Evolutionary conservation across 1,140 invertebrate species (phyloP), one percentile per base, ranked within the genome.

Genomic region (Drepana arcuata): DNA sequence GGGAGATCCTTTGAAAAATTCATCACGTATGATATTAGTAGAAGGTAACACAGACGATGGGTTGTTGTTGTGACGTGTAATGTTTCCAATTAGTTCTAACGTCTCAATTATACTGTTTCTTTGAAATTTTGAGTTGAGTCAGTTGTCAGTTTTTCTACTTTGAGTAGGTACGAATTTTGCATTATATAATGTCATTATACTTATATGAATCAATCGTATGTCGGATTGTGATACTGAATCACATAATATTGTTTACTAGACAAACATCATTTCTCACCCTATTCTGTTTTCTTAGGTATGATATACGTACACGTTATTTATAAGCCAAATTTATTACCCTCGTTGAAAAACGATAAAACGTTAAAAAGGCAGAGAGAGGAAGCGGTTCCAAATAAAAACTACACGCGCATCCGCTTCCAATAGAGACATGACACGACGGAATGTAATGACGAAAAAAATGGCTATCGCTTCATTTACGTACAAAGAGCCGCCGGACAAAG

Each of bases 281-380:
- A n/a, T n/a, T n/a, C n/a, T n/a, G n/a, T n/a, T n/a, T n/a, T n/a
- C n/a, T n/a, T n/a, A n/a, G n/a, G n/a, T n/a, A n/a, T n/a, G n/a
- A n/a, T n/a, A n/a, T n/a, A n/a, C n/a, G n/a, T n/a, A n/a, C n/a
- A n/a, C n/a, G n/a, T 56, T 39, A 48, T 57, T 48, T 54, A 57
- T 60, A 56, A 57, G 37, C 37, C 40, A 51, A 65, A 75, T 75
- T 75, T 71, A 68, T 63, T 38, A 53, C 59, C 33, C 14, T 14
- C 16, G 16, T 53, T 57, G 34, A 42, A 59, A 53, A 58, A 51
- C 34, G 52, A 62, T 59, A 62, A 67, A 71, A 67, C 48, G 41
- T 67, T 71, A 68, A 77, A 75, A 71, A 67, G 52, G 33, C 34
- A 37, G 25, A 55, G 42, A 54, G 67, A 74, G 69, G 72, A 72